These are phyloP conservation scores for Serilophus lunatus DNA, from an alignment of 2,113 vertebrate genomes.

Conservation along the genomic window DNA sequence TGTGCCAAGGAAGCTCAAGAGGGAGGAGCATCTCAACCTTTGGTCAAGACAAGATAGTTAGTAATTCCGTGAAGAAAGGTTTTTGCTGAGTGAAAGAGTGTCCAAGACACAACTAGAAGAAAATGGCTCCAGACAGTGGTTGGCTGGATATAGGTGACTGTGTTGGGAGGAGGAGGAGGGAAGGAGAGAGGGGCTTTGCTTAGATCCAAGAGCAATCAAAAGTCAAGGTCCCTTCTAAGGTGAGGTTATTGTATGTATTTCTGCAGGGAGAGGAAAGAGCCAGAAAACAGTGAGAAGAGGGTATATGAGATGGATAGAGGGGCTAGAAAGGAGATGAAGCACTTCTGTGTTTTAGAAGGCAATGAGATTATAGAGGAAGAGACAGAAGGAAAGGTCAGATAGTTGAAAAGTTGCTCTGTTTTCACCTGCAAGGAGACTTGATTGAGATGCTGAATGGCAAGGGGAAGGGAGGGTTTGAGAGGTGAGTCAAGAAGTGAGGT, in stretches of 20 bases:
- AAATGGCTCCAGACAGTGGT: background rate
- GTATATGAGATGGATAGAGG: background rate
- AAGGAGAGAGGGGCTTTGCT: background rate
- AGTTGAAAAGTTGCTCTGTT: background rate
- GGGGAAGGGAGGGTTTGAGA: background rate
- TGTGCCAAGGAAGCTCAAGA: background rate
- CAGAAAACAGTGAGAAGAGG: background rate
- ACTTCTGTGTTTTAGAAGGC: background rate
- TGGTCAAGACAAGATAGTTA: fast-evolving
- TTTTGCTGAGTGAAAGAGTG: background rate
- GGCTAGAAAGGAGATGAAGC: background rate
- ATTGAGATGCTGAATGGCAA: background rate
- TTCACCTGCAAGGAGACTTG: background rate
- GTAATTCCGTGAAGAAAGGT: background rate
- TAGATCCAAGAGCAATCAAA: background rate
- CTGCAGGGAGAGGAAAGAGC: background rate
- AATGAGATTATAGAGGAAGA: background rate
- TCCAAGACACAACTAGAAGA: background rate
- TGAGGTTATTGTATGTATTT: background rate
- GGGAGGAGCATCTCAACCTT: fast-evolving
- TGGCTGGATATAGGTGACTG: background rate
- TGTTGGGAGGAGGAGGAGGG: background rate
- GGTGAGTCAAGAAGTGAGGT: background rate
- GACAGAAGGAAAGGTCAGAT: background rate
- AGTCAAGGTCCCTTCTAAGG: background rate